Evolutionary conservation across 2,797 vertebrate species (phyloP), one percentile per base, ranked within the genome.

Genomic region (Sebastes miniatus): DNA sequence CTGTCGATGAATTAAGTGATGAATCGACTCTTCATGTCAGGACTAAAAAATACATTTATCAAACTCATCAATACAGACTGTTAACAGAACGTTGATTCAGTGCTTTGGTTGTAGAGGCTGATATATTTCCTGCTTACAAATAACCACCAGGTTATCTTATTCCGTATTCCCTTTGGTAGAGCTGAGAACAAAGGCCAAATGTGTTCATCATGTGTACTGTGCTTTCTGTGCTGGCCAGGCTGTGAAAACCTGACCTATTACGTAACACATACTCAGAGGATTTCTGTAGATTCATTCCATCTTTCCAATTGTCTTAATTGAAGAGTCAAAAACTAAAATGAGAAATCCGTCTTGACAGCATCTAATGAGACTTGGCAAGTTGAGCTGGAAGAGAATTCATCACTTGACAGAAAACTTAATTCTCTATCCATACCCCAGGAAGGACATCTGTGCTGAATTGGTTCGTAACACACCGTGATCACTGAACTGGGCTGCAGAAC

Each of bases 381-480:
- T 76, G 3, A n/a, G 24, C 73, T 36, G 72, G 12, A 43, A 52
- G 58, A 78, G 80, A 83, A 80, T 80, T 73, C 84, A 68, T 83
- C 54, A 68, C 63, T 76, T 72, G 75, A 84, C 80, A 87, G 76
- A 81, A 87, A 90, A 84, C 68, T 14, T 13, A 58, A 88, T 82
- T 88, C 70, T 58, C 70, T 24, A 14, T 69, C 83, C 76, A 74
- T 77, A 79, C 82, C 76, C 20, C 58, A 56, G 84, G 81, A 87
- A 58, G 85, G 81, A 87, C 67, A 83, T 80, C 81, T 89, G 87
- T 74, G 76, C 71, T 81, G 67, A 85, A 92, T 83, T 86, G 89
- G 81, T 84, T 88, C 74, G 69, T 87, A 85, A 88, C 87, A 70
- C 57, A 76, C 61, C 76, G 9, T 85, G 88, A 72, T 90, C 83